Evolutionary conservation across 2,113 vertebrate genomes (phyloP).

Genomic region (Burhinus oedicnemus): DNA sequence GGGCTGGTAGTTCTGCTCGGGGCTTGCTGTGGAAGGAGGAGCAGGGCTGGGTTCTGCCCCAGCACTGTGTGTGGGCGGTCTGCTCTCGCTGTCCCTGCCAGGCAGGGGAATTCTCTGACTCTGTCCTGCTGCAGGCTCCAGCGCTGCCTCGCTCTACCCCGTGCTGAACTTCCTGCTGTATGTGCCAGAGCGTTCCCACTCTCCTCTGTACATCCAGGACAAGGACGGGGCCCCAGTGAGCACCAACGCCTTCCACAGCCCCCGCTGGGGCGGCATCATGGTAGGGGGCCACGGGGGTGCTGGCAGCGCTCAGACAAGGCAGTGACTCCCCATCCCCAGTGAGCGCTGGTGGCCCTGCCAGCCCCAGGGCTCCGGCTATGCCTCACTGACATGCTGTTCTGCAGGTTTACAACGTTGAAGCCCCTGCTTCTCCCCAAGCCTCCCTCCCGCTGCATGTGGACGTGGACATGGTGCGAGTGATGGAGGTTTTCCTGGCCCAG

Average conservation of each 20-base stretch:
- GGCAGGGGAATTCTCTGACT: background rate
- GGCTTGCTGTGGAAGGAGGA: background rate
- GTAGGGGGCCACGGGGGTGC: conserved; percentile 47
- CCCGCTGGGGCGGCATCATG: conserved; percentile 98
- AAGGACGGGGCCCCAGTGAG: conserved; percentile 80
- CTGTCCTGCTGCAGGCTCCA: conserved; percentile 81
- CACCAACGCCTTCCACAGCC: conserved; percentile 95
- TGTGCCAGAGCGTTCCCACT: conserved; percentile 88
- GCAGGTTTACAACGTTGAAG: conserved; percentile 92
- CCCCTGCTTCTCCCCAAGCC: conserved; percentile 65
- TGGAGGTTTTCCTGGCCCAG: conserved; percentile 96
- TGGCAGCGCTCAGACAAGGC: background rate
- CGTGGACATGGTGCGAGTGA: conserved; percentile 90
- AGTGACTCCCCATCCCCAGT: accelerated
- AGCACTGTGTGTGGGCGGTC: accelerated
- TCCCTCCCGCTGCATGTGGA: conserved; percentile 80
- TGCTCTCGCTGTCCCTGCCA: background rate
- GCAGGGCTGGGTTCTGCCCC: background rate
- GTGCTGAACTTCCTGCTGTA: conserved; percentile 96
- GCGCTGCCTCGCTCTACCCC: conserved; percentile 90
- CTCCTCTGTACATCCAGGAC: conserved; percentile 90
- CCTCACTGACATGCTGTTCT: accelerated
- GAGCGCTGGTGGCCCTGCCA: background rate
- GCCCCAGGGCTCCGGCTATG: accelerated
- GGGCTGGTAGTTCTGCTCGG: background rate